A percentile compares a stretch with the other conserved stretches of the same genome.
Evolutionary conservation across 2,888 invertebrate species (phyloP).

Genomic region (Oligia strigilis): DNA sequence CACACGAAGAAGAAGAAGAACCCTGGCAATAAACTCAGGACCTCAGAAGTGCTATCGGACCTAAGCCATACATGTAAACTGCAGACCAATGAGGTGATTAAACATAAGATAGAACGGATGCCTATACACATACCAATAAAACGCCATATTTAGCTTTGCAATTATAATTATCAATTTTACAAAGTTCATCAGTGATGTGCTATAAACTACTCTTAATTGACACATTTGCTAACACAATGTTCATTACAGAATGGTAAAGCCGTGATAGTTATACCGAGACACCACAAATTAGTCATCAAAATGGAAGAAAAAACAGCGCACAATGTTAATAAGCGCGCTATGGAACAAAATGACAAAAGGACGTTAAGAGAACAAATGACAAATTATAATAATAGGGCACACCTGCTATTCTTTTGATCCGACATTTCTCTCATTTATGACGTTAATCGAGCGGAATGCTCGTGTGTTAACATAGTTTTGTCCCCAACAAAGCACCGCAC

Average conservation of each 20-base stretch:
- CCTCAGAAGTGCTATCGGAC: constrained; percentile 37
- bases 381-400: constrained; percentile 89
- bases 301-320: constrained; percentile 70
- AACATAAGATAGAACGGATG: constrained; percentile 47
- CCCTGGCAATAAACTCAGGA: constrained; percentile 23
- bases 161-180: constrained; percentile 57
- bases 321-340: constrained; percentile 79
- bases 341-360: constrained; percentile 80
- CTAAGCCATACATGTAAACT: constrained; percentile 49
- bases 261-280: constrained; percentile 67
- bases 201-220: constrained; percentile 66
- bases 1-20: neutral
- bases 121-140: constrained; percentile 38
- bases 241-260: constrained; percentile 56
- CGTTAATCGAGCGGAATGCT: constrained; percentile 89
- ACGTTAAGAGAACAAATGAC: constrained; percentile 86
- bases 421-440: constrained; percentile 90
- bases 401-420: constrained; percentile 91
- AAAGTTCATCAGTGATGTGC: constrained; percentile 52
- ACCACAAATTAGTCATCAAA: constrained; percentile 73
- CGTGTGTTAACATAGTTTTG: constrained; percentile 86
- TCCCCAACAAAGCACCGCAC: constrained; percentile 85
- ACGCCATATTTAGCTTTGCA: constrained; percentile 48
- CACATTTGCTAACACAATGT: constrained; percentile 67
- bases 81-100: constrained; percentile 44